phyloP scores from a whole-genome alignment of 2,888 invertebrate species.

The Sinhomidia bicolor region DNA sequence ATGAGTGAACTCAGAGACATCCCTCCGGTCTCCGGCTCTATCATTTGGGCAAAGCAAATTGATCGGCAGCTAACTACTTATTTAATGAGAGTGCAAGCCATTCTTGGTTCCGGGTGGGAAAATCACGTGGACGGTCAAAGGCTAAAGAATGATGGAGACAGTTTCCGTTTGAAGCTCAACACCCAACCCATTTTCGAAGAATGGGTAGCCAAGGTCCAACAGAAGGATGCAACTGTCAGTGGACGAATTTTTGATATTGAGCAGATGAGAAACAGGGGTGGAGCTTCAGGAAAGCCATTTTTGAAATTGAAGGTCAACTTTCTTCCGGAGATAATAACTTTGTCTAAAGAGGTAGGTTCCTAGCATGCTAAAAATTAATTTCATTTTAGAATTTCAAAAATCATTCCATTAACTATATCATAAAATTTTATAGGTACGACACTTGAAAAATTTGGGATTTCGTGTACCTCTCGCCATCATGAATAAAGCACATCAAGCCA shows the following conservation, averaged over 20 bases:
- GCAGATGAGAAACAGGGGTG: slow-evolving; percentile 83
- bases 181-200: slow-evolving; percentile 99
- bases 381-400: neutral
- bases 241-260: slow-evolving; percentile 98
- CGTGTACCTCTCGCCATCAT: slow-evolving; percentile 98
- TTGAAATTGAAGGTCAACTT: slow-evolving; percentile 95
- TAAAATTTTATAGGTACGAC: slow-evolving; percentile 85
- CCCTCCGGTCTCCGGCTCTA: slow-evolving; percentile 98
- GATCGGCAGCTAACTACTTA: slow-evolving; percentile 98
- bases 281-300: slow-evolving; percentile 74
- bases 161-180: slow-evolving; percentile 97
- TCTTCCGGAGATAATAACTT: slow-evolving; percentile 97
- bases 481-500: slow-evolving; percentile 99
- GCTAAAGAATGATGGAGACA: slow-evolving; percentile 98
- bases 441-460: slow-evolving; percentile 97
- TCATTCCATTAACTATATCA: too few relatives aligned
- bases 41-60: slow-evolving; percentile 99
- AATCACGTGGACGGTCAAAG: slow-evolving; percentile 98
- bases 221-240: slow-evolving; percentile 95
- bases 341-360: slow-evolving; percentile 93
- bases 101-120: slow-evolving; percentile 94
- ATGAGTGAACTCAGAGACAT: slow-evolving; percentile 96
- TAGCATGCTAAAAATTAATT: neutral
- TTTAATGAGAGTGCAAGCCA: slow-evolving; percentile 98
- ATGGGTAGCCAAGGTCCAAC: slow-evolving; percentile 97